phyloP scores from a whole-genome alignment of 2,797 vertebrate species.

The Moxostoma hubbsi region DNA sequence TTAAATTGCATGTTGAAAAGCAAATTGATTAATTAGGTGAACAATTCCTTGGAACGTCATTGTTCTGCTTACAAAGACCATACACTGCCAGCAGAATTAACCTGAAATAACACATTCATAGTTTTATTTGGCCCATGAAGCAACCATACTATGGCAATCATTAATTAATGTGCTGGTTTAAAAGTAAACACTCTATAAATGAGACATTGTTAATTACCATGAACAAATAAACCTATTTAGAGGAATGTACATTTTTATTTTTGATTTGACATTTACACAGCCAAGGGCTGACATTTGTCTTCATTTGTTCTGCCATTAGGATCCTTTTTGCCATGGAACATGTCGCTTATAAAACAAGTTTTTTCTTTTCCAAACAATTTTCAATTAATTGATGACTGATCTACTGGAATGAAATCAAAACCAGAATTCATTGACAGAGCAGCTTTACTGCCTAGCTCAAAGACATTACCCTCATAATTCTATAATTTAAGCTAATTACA shows the following conservation, averaged over 20 bases:
- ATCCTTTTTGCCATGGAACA: background rate
- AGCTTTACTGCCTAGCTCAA: constrained; percentile 14
- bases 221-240: constrained; percentile 49
- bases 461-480: constrained; percentile 29
- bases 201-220: constrained; percentile 40
- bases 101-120: constrained; percentile 52
- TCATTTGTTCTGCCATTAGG: constrained; percentile 32
- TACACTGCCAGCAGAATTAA: constrained; percentile 44
- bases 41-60: constrained; percentile 22
- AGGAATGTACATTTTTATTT: constrained; percentile 26
- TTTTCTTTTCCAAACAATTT: constrained; percentile 37
- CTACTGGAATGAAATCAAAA: background rate
- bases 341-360: constrained; percentile 8
- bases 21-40: constrained; percentile 39
- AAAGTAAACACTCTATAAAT: constrained; percentile 47
- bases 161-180: constrained; percentile 43
- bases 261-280: constrained; percentile 26
- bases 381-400: constrained; percentile 18
- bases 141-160: constrained; percentile 34
- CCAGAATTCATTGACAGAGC: constrained; percentile 18
- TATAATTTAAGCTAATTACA: background rate
- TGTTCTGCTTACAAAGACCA: constrained; percentile 9
- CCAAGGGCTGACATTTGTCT: constrained; percentile 34
- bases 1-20: constrained; percentile 2
- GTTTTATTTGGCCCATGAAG: constrained; percentile 46